A percentile compares a stretch with the other conserved stretches of the same genome.
Conservation (phyloP, 2,888 invertebrate species). For the Mesorhabditis sp. region DNA sequence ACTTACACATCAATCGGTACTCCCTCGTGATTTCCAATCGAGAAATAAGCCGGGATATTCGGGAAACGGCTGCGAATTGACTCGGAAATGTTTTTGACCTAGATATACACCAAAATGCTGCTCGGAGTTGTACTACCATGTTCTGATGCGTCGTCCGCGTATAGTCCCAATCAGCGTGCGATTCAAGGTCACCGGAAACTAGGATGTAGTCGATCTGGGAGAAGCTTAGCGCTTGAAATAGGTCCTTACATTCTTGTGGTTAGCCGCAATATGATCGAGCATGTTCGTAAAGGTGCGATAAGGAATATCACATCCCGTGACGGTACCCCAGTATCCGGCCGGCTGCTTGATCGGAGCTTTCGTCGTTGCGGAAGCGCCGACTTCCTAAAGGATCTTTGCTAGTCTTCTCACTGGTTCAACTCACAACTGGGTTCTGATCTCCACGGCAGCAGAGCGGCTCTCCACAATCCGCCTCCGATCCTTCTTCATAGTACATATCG, state of each 20-base stretch:
- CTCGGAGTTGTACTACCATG: no score
- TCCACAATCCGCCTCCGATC: neutral
- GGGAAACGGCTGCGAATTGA: conserved; percentile 9
- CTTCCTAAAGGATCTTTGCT: conserved; percentile 3
- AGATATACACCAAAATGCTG: neutral
- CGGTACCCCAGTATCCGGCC: conserved; percentile 1
- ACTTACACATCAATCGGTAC: neutral
- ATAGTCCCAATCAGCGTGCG: conserved; percentile 16
- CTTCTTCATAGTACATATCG: neutral
- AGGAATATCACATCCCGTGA: neutral
- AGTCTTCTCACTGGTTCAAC: no score
- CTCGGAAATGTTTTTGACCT: conserved; percentile 16
- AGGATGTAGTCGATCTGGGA: conserved; percentile 21
- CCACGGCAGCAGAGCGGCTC: neutral
- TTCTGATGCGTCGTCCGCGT: neutral
- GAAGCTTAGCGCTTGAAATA: no score
- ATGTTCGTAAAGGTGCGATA: neutral
- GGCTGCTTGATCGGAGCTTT: neutral
- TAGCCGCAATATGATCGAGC: neutral
- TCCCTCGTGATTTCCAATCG: neutral
- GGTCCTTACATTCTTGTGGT: neutral
- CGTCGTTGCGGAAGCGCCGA: neutral
- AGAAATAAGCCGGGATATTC: conserved; percentile 5
- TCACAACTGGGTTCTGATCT: neutral
- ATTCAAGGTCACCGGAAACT: conserved; percentile 19